A percentile compares a stretch with the other conserved stretches of the same genome.
Conservation (phyloP, 1,140 invertebrate species). For the Trichoplusia ni region DNA sequence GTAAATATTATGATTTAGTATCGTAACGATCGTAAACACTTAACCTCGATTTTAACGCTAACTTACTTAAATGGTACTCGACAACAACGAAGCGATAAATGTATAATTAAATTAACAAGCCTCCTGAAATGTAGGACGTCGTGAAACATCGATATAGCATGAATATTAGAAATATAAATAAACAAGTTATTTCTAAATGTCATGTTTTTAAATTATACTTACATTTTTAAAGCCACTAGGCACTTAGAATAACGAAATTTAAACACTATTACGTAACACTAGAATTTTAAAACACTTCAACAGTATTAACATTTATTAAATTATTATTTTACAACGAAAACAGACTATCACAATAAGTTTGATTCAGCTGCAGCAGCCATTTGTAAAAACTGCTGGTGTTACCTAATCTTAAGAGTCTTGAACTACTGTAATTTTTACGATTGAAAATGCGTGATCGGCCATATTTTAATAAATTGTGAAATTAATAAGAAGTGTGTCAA, state of each 20-base stretch:
- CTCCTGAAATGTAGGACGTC: neutral
- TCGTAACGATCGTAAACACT: neutral
- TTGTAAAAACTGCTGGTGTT: slow-evolving; percentile 2
- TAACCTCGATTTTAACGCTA: neutral
- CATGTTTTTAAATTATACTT: neutral
- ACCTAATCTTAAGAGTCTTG: neutral
- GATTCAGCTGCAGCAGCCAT: slow-evolving; percentile 20
- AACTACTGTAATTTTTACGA: neutral
- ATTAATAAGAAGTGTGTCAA: neutral
- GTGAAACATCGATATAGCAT: neutral
- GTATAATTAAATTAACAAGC: slow-evolving; percentile 13
- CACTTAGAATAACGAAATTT: slow-evolving; percentile 3
- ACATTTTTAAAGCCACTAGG: slow-evolving; percentile 5
- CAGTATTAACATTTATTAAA: slow-evolving; percentile 23
- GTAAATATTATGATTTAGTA: neutral
- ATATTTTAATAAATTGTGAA: neutral
- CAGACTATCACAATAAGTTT: slow-evolving; percentile 22
- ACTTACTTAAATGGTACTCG: neutral
- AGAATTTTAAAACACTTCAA: slow-evolving; percentile 13
- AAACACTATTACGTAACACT: neutral
- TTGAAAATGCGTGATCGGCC: no score
- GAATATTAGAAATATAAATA: slow-evolving; percentile 13
- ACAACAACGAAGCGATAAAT: neutral
- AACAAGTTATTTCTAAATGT: neutral
- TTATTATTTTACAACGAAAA: slow-evolving; percentile 26